These are phyloP conservation scores for Chaetodon auriga DNA, from an alignment of 2,113 vertebrate genomes.

Conservation along the genomic window DNA sequence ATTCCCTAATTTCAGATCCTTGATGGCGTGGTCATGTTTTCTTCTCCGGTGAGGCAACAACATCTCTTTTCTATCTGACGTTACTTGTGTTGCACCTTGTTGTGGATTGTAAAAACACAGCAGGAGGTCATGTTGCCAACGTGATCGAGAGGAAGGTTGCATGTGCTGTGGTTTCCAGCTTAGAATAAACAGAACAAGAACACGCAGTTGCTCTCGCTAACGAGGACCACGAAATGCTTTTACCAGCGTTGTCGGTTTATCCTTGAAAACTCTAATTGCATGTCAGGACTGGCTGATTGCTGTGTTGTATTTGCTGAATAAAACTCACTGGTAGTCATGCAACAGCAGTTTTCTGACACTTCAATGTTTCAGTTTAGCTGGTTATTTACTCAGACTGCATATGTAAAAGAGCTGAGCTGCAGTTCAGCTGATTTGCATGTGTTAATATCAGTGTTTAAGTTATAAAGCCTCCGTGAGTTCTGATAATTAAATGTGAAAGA, in stretches of 20 bases:
- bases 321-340: background rate
- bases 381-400: background rate
- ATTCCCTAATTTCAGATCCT: background rate
- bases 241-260: slow-evolving; percentile 9
- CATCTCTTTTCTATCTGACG: background rate
- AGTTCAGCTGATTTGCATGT: background rate
- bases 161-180: slow-evolving; percentile 20
- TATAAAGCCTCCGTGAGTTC: background rate
- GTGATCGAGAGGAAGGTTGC: slow-evolving; percentile 15
- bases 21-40: slow-evolving; percentile 17
- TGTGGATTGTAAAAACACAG: slow-evolving; percentile 15
- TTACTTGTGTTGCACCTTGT: background rate
- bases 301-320: background rate
- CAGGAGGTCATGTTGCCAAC: slow-evolving; percentile 32
- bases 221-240: background rate
- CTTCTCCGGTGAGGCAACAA: background rate
- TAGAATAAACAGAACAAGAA: background rate
- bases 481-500: background rate
- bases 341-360: background rate
- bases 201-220: background rate
- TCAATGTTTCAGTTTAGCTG: background rate
- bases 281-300: slow-evolving; percentile 10
- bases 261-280: background rate
- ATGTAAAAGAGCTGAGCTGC: background rate
- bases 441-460: background rate